Conservation (phyloP, 2,113 vertebrate species). For the Trichechus manatus region DNA sequence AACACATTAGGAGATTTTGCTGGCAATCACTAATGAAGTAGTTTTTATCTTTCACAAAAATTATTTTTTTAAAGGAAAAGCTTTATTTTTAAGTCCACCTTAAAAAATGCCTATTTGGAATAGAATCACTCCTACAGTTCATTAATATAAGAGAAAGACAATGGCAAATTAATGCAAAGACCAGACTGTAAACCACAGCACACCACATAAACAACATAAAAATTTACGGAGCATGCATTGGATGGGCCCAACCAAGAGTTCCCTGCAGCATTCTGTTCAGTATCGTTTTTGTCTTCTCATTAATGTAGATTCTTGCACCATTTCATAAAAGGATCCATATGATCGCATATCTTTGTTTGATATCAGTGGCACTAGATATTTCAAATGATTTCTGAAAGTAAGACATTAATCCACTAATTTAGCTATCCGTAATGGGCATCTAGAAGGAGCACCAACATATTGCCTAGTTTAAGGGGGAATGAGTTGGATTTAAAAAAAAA, state of each 20-base stretch:
- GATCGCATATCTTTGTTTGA: neutral
- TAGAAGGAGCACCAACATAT: neutral
- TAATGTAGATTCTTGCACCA: constrained; percentile 42
- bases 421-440: neutral
- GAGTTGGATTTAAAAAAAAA: neutral
- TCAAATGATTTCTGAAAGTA: constrained; percentile 60
- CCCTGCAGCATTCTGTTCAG: constrained; percentile 55
- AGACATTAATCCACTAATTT: neutral
- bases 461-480: neutral
- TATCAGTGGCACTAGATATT: constrained; percentile 48
- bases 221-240: constrained; percentile 62
- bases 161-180: constrained; percentile 76
- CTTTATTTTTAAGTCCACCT: constrained; percentile 65
- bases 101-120: constrained; percentile 63
- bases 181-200: constrained; percentile 72
- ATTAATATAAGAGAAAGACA: constrained; percentile 78
- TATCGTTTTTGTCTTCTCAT: constrained; percentile 41
- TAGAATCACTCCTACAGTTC: constrained; percentile 53
- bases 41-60: constrained; percentile 55
- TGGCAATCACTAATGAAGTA: constrained; percentile 65
- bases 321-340: constrained; percentile 46
- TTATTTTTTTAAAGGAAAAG: constrained; percentile 73
- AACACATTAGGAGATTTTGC: constrained; percentile 68
- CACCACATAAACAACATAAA: constrained; percentile 77
- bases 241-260: constrained; percentile 48